Conservation (phyloP, 2,888 invertebrate species). For the Ophion costatus region DNA sequence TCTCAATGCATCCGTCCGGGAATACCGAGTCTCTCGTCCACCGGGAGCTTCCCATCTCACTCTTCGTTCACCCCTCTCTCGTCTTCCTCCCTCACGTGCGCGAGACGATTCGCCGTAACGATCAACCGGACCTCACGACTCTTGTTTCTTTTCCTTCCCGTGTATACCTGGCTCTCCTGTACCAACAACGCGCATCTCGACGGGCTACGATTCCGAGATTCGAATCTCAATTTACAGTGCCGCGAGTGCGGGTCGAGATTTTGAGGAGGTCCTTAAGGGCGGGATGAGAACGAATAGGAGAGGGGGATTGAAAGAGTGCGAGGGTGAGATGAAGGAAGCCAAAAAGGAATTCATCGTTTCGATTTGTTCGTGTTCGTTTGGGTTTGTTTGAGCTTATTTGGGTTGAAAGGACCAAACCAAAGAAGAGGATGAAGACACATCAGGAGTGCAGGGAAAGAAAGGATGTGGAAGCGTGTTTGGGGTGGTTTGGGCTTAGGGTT, state of each 20-base stretch:
- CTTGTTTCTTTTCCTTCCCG: slow-evolving; percentile 42
- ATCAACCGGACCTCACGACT: slow-evolving; percentile 63
- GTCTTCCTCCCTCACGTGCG: background rate
- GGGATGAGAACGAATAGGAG: background rate
- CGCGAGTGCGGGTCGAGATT: slow-evolving; percentile 39
- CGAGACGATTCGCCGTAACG: slow-evolving; percentile 64
- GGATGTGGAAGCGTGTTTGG: no score
- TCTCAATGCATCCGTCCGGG: slow-evolving; percentile 50
- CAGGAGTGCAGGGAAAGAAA: no score
- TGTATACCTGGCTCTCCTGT: slow-evolving; percentile 49
- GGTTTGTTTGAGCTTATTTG: no score
- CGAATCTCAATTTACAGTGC: slow-evolving; percentile 67
- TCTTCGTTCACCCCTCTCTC: slow-evolving; percentile 11
- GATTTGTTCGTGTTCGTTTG: background rate
- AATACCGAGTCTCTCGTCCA: slow-evolving; percentile 14
- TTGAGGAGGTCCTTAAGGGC: slow-evolving; percentile 19
- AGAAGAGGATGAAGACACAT: no score
- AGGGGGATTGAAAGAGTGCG: background rate
- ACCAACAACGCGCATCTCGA: slow-evolving; percentile 23
- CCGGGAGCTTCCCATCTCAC: slow-evolving; percentile 14
- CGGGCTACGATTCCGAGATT: slow-evolving; percentile 66
- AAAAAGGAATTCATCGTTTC: background rate
- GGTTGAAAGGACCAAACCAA: no score
- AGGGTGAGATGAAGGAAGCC: background rate
- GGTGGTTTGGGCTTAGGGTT: no score